Evolutionary conservation across 2,888 invertebrate species (phyloP).

Genomic region (Polia nebulosa): DNA sequence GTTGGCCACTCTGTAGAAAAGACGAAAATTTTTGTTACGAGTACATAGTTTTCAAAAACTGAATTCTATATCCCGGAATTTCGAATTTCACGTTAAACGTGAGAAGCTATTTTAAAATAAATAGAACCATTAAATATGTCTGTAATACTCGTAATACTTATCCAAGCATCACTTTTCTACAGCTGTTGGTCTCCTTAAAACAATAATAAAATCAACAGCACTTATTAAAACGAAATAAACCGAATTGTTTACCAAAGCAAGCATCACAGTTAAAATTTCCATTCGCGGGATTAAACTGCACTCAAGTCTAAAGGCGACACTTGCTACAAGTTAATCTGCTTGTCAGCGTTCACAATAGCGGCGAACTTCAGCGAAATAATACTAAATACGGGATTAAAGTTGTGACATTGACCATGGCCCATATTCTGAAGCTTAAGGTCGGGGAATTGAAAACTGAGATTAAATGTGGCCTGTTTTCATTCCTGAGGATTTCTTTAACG

Average conservation of each 20-base stretch:
- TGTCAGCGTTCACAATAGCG: slow-evolving; percentile 15
- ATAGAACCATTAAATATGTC: too few relatives aligned
- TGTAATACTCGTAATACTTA: too few relatives aligned
- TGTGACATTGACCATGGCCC: slow-evolving; percentile 30
- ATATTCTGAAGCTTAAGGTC: slow-evolving; percentile 18
- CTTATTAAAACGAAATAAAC: neutral
- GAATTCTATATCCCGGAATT: too few relatives aligned
- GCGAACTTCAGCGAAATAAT: slow-evolving; percentile 6
- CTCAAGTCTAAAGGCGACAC: neutral
- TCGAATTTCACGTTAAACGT: too few relatives aligned
- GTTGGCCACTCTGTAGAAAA: too few relatives aligned
- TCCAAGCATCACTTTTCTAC: too few relatives aligned
- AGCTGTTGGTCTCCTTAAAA: neutral
- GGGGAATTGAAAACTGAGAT: slow-evolving; percentile 7
- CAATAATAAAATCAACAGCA: neutral
- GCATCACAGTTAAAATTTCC: neutral
- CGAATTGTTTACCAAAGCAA: slow-evolving; percentile 1
- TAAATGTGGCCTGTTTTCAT: slow-evolving; percentile 8
- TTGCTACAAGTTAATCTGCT: slow-evolving; percentile 37
- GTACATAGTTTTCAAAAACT: too few relatives aligned
- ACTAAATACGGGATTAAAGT: slow-evolving; percentile 19
- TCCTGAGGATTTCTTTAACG: neutral
- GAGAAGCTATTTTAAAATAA: too few relatives aligned
- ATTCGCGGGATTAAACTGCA: slow-evolving; percentile 1
- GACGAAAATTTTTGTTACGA: too few relatives aligned